Base-by-base conservation (phyloP, 2,797 vertebrate genomes). In the Psittacula derbiana region DNA sequence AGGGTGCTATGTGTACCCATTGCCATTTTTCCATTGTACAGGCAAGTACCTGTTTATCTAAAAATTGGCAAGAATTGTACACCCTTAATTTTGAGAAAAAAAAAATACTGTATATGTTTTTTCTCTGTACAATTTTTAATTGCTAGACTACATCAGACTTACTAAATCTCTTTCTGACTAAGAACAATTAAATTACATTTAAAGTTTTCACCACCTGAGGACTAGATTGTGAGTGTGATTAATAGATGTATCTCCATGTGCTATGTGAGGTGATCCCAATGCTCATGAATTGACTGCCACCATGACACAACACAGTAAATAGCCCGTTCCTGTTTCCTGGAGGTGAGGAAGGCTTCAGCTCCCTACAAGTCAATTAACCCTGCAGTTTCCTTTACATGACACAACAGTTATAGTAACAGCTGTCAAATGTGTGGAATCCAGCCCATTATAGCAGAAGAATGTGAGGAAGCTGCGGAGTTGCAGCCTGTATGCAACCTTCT, bases 21-120 rank as follows among this genome's bases (percentile, higher is more conserved):
- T 80, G 38, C 4, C 49, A n/a, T 88, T 83, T 80, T 95, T 87
- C 49, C 53, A 65, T 3, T 9, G 12, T 43, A 60, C 8, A 70
- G n/a, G 8, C 5, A 46, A 49, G 15, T 40, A 46, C 1, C 2
- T 27, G 3, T 41, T 64, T 74, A 43, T 49, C 9, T 44, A 74
- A 91, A 85, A 46, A 12, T 53, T 41, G 8, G 12, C 16, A 89
- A 71, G 27, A 58, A 62, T 27, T 41, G 70, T 13, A 44, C 10
- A 52, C 4, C 36, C 28, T 67, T 80, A 11, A 49, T 49, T 88
- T 64, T 62, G 67, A 69, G 31, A 6, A 11, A 31, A 73, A 81
- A 64, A 41, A 11, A 1, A 0, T 25, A 15, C 46, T 71, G 7
- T 14, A 17, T 53, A 19, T 1, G 0, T 6, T 65, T 74, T 71